Conservation (phyloP, 2,888 invertebrate genomes). For the Lasioglossum leucozonium region DNA sequence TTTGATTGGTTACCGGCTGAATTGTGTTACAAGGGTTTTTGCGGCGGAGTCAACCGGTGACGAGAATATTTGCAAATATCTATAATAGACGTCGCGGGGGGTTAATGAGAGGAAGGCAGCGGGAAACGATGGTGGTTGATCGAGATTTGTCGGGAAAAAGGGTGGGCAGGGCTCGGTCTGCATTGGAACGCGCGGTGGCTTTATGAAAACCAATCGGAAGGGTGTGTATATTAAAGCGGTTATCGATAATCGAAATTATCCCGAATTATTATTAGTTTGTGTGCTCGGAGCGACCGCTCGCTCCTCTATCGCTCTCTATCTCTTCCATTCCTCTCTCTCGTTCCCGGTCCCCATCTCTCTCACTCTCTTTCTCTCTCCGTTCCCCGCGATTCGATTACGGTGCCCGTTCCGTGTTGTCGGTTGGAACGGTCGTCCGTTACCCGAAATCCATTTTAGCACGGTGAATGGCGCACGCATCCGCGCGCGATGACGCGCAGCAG, state of each 20-base stretch:
- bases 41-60: background rate
- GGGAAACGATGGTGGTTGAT: conserved; percentile 24
- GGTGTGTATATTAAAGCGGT: conserved; percentile 55
- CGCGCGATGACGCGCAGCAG: conserved; percentile 36
- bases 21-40: background rate
- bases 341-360: background rate
- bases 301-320: background rate
- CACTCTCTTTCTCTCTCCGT: background rate
- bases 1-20: conserved; percentile 45
- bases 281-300: conserved; percentile 48
- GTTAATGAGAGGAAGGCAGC: background rate
- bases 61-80: conserved; percentile 16
- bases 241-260: conserved; percentile 70
- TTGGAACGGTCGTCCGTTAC: conserved; percentile 39
- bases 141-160: background rate
- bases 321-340: background rate
- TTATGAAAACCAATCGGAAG: conserved; percentile 49
- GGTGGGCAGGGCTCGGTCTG: background rate
- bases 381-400: conserved; percentile 67
- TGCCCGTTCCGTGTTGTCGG: conserved; percentile 61
- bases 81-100: background rate
- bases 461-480: conserved; percentile 40
- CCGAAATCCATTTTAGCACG: conserved; percentile 52
- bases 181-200: conserved; percentile 33
- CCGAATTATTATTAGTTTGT: conserved; percentile 66